Conservation (phyloP, 1,140 invertebrate species). For the Neodiprion fabricii region DNA sequence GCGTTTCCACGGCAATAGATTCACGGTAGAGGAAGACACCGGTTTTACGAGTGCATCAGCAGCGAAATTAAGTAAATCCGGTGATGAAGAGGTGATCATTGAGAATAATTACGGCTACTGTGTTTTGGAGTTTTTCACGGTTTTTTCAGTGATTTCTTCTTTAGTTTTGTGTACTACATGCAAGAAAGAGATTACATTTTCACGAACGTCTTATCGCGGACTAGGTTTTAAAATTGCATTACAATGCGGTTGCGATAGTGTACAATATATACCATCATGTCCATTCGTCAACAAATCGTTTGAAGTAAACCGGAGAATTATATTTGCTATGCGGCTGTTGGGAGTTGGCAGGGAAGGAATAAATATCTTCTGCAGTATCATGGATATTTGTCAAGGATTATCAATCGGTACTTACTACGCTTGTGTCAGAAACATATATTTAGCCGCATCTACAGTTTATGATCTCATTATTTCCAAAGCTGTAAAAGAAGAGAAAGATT, state of each 20-base stretch:
- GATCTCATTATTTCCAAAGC: slow-evolving; percentile 24
- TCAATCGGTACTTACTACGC: slow-evolving; percentile 24
- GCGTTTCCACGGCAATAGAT: neutral
- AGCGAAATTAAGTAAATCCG: slow-evolving; percentile 10
- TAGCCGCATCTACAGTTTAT: slow-evolving; percentile 19
- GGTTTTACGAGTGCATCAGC: slow-evolving; percentile 19
- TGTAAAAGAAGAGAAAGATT: slow-evolving; percentile 27
- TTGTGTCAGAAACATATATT: slow-evolving; percentile 26
- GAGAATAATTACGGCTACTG: slow-evolving; percentile 20
- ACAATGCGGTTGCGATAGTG: slow-evolving; percentile 20
- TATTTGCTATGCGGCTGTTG: slow-evolving; percentile 35
- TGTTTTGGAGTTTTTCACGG: slow-evolving; percentile 23
- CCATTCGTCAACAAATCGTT: slow-evolving; percentile 25
- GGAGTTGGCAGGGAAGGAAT: slow-evolving; percentile 35
- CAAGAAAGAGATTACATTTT: slow-evolving; percentile 25
- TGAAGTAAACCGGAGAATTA: slow-evolving; percentile 33
- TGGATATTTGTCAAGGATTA: slow-evolving; percentile 35
- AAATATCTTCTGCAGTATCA: slow-evolving; percentile 33
- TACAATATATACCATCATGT: slow-evolving; percentile 27
- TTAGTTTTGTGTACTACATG: slow-evolving; percentile 20
- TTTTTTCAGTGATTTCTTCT: slow-evolving; percentile 12
- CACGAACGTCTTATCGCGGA: slow-evolving; percentile 16
- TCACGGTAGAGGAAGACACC: neutral
- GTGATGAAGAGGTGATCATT: slow-evolving; percentile 20
- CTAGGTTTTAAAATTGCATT: slow-evolving; percentile 32